Evolutionary conservation across 2,888 invertebrate species (phyloP).

Genomic region (Lobophora halterata): DNA sequence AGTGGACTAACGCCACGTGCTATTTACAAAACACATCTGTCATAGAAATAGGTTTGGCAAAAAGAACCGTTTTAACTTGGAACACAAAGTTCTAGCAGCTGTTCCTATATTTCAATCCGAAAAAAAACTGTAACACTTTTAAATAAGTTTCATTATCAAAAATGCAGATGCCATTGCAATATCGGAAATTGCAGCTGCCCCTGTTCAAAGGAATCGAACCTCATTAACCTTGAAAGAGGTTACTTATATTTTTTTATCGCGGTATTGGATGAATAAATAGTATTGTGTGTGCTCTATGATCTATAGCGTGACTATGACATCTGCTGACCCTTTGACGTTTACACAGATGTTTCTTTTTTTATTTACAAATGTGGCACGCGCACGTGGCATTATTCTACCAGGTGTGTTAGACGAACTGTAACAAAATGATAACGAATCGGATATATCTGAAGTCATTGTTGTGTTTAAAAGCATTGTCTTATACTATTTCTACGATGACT

Average conservation of each 20-base stretch:
- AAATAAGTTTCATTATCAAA: constrained; percentile 6
- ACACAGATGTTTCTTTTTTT: constrained; percentile 24
- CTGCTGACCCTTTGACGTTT: constrained; percentile 22
- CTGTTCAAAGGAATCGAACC: too few relatives aligned
- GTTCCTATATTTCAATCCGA: constrained; percentile 4
- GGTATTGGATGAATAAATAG: constrained; percentile 1
- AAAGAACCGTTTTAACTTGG: not conserved
- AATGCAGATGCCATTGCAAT: constrained; percentile 13
- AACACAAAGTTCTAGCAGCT: constrained; percentile 8
- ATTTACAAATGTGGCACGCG: constrained; percentile 5
- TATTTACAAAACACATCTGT: not conserved
- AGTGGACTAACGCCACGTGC: constrained; percentile 1
- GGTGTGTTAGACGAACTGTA: constrained; percentile 10
- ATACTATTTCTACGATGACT: constrained; percentile 6
- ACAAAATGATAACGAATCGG: not conserved
- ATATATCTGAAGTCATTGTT: not conserved
- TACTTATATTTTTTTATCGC: too few relatives aligned
- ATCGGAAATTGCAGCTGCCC: too few relatives aligned
- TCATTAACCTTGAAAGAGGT: too few relatives aligned
- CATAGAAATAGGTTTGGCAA: too few relatives aligned
- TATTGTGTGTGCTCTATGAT: constrained; percentile 2
- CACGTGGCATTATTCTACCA: constrained; percentile 23
- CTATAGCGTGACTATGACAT: constrained; percentile 22
- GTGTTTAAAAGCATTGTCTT: constrained; percentile 7
- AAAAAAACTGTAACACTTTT: constrained; percentile 10